Percentiles rank a stretch among this genome's conserved stretches.
Conservation (phyloP, 2,113 vertebrate species). For the Paracyprichromis sp. region DNA sequence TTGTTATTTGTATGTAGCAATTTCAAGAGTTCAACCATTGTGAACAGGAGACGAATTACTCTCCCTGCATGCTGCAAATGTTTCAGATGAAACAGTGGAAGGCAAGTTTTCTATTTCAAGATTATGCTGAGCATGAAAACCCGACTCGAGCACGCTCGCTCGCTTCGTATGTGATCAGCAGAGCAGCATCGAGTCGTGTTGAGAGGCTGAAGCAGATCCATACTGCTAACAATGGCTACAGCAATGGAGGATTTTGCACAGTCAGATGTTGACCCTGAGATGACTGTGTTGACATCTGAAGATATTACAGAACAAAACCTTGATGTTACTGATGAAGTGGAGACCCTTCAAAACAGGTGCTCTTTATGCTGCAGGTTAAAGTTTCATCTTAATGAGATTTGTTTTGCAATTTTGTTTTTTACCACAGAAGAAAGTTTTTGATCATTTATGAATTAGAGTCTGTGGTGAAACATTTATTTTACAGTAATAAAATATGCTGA, state of each 20-base stretch:
- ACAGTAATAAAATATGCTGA: not conserved
- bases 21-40: conserved; percentile 1
- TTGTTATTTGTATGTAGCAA: not conserved
- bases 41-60: conserved; percentile 28
- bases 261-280: conserved; percentile 58
- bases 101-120: conserved; percentile 87
- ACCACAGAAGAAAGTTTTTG: not conserved
- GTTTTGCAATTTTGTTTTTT: not conserved
- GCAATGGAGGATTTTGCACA: conserved; percentile 46
- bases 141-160: not conserved
- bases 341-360: conserved; percentile 79
- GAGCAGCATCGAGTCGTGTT: conserved; percentile 5
- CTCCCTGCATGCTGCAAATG: conserved; percentile 28
- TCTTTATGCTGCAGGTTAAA: not conserved
- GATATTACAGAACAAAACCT: conserved; percentile 3
- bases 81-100: conserved; percentile 52
- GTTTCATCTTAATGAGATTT: not conserved
- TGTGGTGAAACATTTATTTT: not conserved
- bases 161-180: conserved; percentile 18
- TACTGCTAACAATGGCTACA: conserved; percentile 56
- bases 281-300: conserved; percentile 61
- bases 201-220: conserved; percentile 7
- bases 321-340: conserved; percentile 61
- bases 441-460: not conserved
- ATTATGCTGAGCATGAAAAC: conserved; percentile 77